Evolutionary conservation across 1,140 invertebrate species (phyloP).

Genomic region (Drepana arcuata): DNA sequence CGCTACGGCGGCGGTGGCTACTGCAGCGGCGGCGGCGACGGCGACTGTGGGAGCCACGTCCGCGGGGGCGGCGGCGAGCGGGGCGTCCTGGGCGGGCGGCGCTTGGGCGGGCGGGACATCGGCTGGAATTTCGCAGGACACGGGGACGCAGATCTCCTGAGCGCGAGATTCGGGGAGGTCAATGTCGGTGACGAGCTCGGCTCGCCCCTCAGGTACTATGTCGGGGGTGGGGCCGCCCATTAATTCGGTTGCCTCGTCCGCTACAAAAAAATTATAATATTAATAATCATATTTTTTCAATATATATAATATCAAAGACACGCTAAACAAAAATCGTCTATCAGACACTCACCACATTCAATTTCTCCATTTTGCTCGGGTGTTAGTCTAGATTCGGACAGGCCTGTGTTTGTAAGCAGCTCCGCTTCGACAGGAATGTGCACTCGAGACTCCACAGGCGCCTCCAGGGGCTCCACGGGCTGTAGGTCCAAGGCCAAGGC

Average conservation of each 20-base stretch:
- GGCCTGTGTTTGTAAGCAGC: constrained; percentile 2
- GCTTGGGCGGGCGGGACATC: constrained; percentile 37
- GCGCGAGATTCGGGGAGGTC: constrained; percentile 52
- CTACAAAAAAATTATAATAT: too few relatives aligned
- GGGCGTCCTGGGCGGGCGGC: constrained; percentile 28
- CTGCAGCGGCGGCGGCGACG: constrained; percentile 23
- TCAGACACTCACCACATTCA: too few relatives aligned
- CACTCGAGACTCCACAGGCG: background rate
- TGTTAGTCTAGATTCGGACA: too few relatives aligned
- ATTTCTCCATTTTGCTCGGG: too few relatives aligned
- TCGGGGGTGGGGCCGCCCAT: constrained; percentile 40
- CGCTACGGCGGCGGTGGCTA: constrained; percentile 22
- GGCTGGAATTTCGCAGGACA: constrained; percentile 42
- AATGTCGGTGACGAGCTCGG: constrained; percentile 51
- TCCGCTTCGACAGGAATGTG: too few relatives aligned
- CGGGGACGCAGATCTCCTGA: constrained; percentile 55
- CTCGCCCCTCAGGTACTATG: constrained; percentile 38
- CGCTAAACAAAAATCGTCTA: too few relatives aligned
- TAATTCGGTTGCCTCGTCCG: background rate
- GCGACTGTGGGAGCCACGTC: constrained; percentile 20
- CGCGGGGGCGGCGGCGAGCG: constrained; percentile 8
- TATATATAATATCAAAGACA: too few relatives aligned
- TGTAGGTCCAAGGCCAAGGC: background rate
- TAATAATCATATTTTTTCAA: too few relatives aligned
- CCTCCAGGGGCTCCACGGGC: background rate